Base-by-base conservation (phyloP, 2,113 vertebrate genomes). In the Mus spicilegus region DNA sequence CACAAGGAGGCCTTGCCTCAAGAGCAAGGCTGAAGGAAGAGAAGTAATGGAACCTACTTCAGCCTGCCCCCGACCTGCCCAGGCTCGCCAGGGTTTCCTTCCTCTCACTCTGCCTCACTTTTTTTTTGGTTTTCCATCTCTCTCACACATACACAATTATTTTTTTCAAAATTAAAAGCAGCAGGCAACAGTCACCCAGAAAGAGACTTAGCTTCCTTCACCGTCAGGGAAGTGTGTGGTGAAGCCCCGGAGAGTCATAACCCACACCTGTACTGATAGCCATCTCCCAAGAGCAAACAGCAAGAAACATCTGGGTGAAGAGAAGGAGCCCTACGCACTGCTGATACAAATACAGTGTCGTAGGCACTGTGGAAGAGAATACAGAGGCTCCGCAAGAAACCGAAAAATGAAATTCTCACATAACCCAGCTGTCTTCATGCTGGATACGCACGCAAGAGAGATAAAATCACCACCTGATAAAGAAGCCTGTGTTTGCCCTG, bases 321-420 rank as follows among this genome's bases (percentile, higher is more conserved):
- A 12, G 17, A 39, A 82, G 16, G n/a, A 5, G 61, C 13, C 36
- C 19, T 4, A 19, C 1, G 4, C 63, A 17, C 63, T 17, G 26
- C 49, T 36, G 61, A 39, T 54, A 14, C 11, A 1, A 28, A 58
- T 1, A 4, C 3, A 36, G 2, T 4, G 12, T 30, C 0, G 4
- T 4, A 10, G 39, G 75, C 63, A 28, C 13, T 61, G 30, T 22
- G 17, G 42, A 51, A 72, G 58, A 49, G 22, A 51, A 11, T n/a
- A 63, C 11, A 36, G 33, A 39, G 16, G 14, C 70, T 56, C 75
- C 33, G 22, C 39, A 94, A 28, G 65, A 89, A n/a, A 51, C 13
- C n/a, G 49, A 49, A 58, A 30, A 13, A 14, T 10, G 36, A 67
- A 81, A 81, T 16, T n/a, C n/a, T 26, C 80, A 61, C 33, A 12